A percentile compares a stretch with the other conserved stretches of the same genome.
Evolutionary conservation across 2,888 invertebrate species (phyloP).

Genomic region (Harmothoe impar): DNA sequence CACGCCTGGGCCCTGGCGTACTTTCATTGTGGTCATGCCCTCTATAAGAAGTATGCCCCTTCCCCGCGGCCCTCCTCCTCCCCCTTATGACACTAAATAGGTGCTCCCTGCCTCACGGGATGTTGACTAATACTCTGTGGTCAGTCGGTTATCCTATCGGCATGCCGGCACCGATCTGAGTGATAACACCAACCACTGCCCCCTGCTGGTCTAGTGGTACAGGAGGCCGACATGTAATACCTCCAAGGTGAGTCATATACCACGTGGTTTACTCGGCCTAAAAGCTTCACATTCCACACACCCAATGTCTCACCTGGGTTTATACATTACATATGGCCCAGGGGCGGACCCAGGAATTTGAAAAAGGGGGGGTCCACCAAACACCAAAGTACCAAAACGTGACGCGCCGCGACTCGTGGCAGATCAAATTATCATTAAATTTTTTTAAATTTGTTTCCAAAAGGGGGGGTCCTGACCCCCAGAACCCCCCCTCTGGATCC

Average conservation of each 20-base stretch:
- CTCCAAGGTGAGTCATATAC: neutral
- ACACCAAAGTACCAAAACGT: no score
- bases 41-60: neutral
- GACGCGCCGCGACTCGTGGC: no score
- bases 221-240: neutral
- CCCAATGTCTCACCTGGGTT: no score
- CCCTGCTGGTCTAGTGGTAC: neutral
- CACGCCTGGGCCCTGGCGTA: no score
- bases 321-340: no score
- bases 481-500: no score
- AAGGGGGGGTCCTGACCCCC: no score
- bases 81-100: neutral
- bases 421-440: no score
- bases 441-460: no score
- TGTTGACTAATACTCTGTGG: constrained; percentile 41
- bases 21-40: no score
- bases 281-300: neutral
- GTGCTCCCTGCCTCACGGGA: neutral
- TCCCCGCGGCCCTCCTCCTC: neutral
- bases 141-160: constrained; percentile 16
- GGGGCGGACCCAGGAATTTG: no score
- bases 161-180: neutral
- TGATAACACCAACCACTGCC: neutral
- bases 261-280: neutral
- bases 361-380: no score